Conservation (phyloP, 2,113 vertebrate species). For the Hiodon tergisus region DNA sequence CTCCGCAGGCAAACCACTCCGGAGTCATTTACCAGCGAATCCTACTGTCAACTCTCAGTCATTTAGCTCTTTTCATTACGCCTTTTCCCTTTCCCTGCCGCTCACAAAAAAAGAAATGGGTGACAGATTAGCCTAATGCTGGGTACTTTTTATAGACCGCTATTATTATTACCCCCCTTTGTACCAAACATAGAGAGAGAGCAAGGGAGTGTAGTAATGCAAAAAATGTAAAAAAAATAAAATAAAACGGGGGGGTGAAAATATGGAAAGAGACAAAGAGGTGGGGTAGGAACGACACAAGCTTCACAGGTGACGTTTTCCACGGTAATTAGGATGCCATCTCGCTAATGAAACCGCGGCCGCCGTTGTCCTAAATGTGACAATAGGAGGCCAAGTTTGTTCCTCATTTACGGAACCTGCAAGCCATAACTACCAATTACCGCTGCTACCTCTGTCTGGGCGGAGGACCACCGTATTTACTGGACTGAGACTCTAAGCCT, state of each 20-base stretch:
- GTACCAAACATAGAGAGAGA: constrained; percentile 52
- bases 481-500: constrained; percentile 49
- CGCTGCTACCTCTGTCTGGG: constrained; percentile 38
- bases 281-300: constrained; percentile 34
- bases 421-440: constrained; percentile 60
- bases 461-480: constrained; percentile 29
- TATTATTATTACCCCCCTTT: constrained; percentile 64
- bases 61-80: constrained; percentile 97
- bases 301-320: constrained; percentile 52
- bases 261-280: constrained; percentile 28
- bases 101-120: constrained; percentile 61
- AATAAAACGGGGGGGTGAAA: constrained; percentile 33
- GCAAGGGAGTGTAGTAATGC: constrained; percentile 42
- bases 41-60: constrained; percentile 98
- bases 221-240: constrained; percentile 40
- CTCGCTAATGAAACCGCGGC: constrained; percentile 46
- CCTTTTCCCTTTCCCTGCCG: constrained; percentile 57
- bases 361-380: constrained; percentile 52
- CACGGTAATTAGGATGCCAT: constrained; percentile 58
- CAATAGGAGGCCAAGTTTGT: constrained; percentile 51
- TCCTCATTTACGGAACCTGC: constrained; percentile 39
- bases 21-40: constrained; percentile 98
- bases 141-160: constrained; percentile 74
- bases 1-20: constrained; percentile 92
- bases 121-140: constrained; percentile 86